Base-by-base conservation (phyloP, 2,888 invertebrate genomes). In the Pristionchus mayeri region DNA sequence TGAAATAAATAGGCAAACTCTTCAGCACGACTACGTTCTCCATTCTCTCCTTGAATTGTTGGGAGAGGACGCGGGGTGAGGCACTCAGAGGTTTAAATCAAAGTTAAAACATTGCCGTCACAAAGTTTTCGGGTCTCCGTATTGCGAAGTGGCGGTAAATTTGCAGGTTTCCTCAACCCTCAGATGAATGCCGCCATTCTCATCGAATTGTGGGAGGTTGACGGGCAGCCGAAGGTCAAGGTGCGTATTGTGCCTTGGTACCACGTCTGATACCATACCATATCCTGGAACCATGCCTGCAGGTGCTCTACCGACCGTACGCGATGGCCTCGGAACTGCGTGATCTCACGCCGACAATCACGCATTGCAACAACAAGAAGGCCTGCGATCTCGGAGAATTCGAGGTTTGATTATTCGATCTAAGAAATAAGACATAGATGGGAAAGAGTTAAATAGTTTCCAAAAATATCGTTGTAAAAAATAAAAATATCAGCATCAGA, bases 171-270 rank as follows among this genome's bases (percentile, higher is more conserved):
- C 21, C 37, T 37, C 37, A 67, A 67, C 9, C 67, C 37, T 0
- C 67, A 67, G 37, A 67, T 67, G 67, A 67, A 30, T 37, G 16
- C 67, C 21, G 67, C 67, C 13, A 67, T 67, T 18, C 18, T 18
- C 67, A 40, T 67, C 67, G 67, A 67, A 37, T 67, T 67, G 67
- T 67, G 67, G 67, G 67, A 67, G 7, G 67, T 67, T 2, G 67
- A 21, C 3, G 67, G 67, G 18, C 4, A 18, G 6, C 67, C 67
- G 7, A 67, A 67, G 37, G 67, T 67, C 16, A 67, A 67, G 67
- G 67, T 67, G 21, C 7, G 54, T 54, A 54, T 54, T n/a, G 44
- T 13, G 6, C 44, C 6, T 13, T 44, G 13, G 44, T 44, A n/a
- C 44, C 44, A 44, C 44, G 13, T 44, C 44, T 44, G 44, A 44